Evolutionary conservation across 2,797 vertebrate species (phyloP).

Genomic region (Diplodus puntazzo): DNA sequence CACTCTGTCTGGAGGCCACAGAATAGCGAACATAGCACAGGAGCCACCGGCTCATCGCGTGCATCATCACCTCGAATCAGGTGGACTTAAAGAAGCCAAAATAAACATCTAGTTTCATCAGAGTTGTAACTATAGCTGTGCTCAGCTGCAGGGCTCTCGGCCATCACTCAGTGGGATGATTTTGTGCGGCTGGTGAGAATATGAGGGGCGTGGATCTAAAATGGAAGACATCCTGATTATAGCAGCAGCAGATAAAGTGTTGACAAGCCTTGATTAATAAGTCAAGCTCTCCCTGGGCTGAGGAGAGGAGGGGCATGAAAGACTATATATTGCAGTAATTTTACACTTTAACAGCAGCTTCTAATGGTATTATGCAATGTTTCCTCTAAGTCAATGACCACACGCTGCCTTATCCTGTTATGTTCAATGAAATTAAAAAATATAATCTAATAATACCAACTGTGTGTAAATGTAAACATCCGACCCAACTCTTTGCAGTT

Average conservation of each 20-base stretch:
- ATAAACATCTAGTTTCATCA: conserved; percentile 62
- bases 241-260: conserved; percentile 43
- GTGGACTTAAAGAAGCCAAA: conserved; percentile 67
- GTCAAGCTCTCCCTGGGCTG: conserved; percentile 34
- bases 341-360: conserved; percentile 33
- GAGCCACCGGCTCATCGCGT: conserved; percentile 56
- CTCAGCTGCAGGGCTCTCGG: conserved; percentile 47
- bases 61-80: conserved; percentile 68
- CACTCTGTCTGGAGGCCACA: conserved; percentile 14
- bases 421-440: conserved; percentile 17
- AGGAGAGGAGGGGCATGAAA: conserved; percentile 25
- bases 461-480: not conserved
- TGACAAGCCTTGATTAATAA: conserved; percentile 65
- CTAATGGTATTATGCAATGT: conserved; percentile 18
- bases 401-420: not conserved
- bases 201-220: conserved; percentile 41
- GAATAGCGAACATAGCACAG: conserved; percentile 48
- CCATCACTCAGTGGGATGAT: conserved; percentile 56
- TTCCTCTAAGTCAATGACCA: not conserved
- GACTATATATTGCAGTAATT: conserved; percentile 6
- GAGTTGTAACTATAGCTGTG: conserved; percentile 65
- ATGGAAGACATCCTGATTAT: conserved; percentile 72
- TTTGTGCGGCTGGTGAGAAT: conserved; percentile 46
- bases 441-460: conserved; percentile 34
- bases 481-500: conserved; percentile 59